These are phyloP conservation scores for Macaria liturata DNA, from an alignment of 2,888 invertebrate genomes.

Conservation along the genomic window DNA sequence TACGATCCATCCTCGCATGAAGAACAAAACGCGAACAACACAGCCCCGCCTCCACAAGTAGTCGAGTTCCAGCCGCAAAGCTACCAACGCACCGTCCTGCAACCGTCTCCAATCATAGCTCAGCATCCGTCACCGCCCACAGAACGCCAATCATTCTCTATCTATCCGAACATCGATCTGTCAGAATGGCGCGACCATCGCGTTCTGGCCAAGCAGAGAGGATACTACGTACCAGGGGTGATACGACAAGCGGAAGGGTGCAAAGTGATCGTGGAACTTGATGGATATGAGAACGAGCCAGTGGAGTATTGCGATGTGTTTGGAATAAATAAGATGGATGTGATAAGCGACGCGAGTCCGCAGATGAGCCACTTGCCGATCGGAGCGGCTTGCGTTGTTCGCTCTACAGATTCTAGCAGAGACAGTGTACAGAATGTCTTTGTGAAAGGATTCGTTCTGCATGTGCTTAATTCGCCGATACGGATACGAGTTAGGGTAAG, in stretches of 20 bases:
- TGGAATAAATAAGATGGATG: conserved; percentile 90
- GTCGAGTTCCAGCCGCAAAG: conserved; percentile 57
- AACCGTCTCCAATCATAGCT: conserved; percentile 64
- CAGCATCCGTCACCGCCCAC: conserved; percentile 81
- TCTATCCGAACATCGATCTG: conserved; percentile 89
- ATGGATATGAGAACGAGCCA: conserved; percentile 88
- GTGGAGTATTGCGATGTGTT: conserved; percentile 91
- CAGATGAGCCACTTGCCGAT: conserved; percentile 90
- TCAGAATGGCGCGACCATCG: conserved; percentile 97
- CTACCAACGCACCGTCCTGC: conserved; percentile 59
- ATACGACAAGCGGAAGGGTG: conserved; percentile 89
- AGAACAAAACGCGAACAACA: conserved; percentile 75
- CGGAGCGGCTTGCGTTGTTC: conserved; percentile 92
- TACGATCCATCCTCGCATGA: conserved; percentile 91
- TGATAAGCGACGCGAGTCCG: conserved; percentile 97
- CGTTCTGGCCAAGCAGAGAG: conserved; percentile 93
- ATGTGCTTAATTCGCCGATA: conserved; percentile 74
- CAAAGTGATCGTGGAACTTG: conserved; percentile 92
- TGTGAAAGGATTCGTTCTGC: conserved; percentile 91
- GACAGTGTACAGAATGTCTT: conserved; percentile 89
- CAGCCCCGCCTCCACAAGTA: conserved; percentile 50
- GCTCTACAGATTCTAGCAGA: conserved; percentile 83
- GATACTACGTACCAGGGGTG: conserved; percentile 93
- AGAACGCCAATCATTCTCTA: conserved; percentile 74
- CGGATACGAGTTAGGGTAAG: conserved; percentile 78